phyloP scores from a whole-genome alignment of 37 sponge, comb jelly and placozoan genomes.

The Cliona cf. orientalis region DNA sequence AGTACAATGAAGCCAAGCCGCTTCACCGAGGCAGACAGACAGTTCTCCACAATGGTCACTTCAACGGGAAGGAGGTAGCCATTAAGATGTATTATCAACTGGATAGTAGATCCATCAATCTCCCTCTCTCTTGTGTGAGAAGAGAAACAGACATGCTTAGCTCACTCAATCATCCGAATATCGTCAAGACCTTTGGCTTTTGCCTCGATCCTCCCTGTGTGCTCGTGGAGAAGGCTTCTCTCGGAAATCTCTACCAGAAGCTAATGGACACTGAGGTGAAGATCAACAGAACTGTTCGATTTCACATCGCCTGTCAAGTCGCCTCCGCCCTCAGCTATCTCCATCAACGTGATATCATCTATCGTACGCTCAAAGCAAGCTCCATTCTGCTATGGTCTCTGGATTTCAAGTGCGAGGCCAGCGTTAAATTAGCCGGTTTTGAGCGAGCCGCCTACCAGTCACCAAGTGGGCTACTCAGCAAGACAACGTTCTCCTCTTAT shows the following conservation, averaged over 20 bases:
- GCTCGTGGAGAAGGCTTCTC: constrained; percentile 70
- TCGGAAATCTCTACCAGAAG: constrained; percentile 79
- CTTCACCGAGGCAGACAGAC: constrained; percentile 40
- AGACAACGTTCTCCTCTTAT: constrained; percentile 39
- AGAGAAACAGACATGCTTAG: constrained; percentile 70
- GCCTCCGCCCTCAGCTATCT: constrained; percentile 71
- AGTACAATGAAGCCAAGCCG: constrained; percentile 15
- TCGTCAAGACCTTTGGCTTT: constrained; percentile 55
- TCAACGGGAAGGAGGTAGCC: constrained; percentile 19
- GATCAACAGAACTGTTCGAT: constrained; percentile 63
- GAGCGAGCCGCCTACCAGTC: constrained; percentile 62
- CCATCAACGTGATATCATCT: constrained; percentile 61
- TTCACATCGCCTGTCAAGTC: constrained; percentile 76
- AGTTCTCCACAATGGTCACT: constrained; percentile 16
- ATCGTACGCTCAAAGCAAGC: constrained; percentile 75
- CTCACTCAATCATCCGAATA: constrained; percentile 65
- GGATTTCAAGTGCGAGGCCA: constrained; percentile 57
- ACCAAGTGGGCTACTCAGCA: constrained; percentile 64
- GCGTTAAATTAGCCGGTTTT: constrained; percentile 72
- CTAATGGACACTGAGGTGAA: constrained; percentile 66
- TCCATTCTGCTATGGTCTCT: constrained; percentile 84
- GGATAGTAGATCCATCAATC: constrained; percentile 29
- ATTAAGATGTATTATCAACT: constrained; percentile 34
- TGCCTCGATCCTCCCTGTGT: constrained; percentile 59
- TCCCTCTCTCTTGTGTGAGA: constrained; percentile 62